Evolutionary conservation across 1,140 invertebrate genomes (phyloP).

Genomic region (Scaptomyza montana): DNA sequence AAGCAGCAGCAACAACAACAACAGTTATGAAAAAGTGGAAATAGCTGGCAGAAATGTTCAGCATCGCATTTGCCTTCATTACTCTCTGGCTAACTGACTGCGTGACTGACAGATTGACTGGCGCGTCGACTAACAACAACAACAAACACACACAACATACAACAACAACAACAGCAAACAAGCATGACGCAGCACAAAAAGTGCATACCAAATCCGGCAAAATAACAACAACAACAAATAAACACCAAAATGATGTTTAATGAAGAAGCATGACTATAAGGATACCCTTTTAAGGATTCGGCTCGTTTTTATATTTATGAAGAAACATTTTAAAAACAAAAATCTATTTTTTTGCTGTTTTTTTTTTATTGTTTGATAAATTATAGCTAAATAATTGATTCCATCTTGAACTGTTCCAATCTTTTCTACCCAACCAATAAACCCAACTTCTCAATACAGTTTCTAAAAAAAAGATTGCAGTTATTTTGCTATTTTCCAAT

Average conservation of each 20-base stretch:
- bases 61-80: constrained; percentile 68
- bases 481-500: constrained; percentile 60
- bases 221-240: constrained; percentile 8
- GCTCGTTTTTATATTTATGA: no score
- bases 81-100: constrained; percentile 76
- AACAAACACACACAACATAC: no score
- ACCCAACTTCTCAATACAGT: neutral
- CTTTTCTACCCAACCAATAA: neutral
- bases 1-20: constrained; percentile 12
- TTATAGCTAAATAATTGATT: no score
- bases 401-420: neutral
- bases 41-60: constrained; percentile 41
- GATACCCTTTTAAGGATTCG: constrained; percentile 14
- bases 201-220: constrained; percentile 25
- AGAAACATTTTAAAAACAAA: neutral
- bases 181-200: constrained; percentile 69
- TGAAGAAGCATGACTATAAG: constrained; percentile 3
- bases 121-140: constrained; percentile 59
- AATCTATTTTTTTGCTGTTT: no score
- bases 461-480: constrained; percentile 8
- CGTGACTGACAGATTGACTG: constrained; percentile 78
- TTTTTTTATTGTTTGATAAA: no score
- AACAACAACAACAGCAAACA: constrained; percentile 17
- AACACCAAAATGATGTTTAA: no score
- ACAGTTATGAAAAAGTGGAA: constrained; percentile 8